Evolutionary conservation across 2,888 invertebrate genomes (phyloP).

Genomic region (Macrosiphum euphorbiae): DNA sequence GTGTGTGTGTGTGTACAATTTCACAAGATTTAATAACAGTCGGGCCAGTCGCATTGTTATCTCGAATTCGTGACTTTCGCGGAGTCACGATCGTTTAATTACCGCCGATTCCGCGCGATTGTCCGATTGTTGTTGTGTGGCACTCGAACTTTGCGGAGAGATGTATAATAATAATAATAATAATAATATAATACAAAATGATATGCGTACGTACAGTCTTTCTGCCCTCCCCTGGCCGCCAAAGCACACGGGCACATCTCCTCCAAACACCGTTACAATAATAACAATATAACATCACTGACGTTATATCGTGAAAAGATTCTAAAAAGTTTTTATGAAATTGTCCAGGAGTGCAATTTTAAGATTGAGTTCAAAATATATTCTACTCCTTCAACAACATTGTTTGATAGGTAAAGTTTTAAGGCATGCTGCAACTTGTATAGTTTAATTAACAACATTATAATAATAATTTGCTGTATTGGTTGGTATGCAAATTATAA

Average conservation of each 20-base stretch:
- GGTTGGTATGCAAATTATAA: too few species aligned
- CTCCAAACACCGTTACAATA: not conserved
- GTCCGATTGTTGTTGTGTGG: slow-evolving; percentile 52
- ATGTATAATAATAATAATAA: not conserved
- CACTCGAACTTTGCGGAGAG: slow-evolving; percentile 54
- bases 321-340: too few species aligned
- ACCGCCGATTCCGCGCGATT: slow-evolving; percentile 58
- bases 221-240: not conserved
- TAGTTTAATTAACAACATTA: too few species aligned
- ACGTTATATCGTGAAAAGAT: too few species aligned
- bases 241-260: not conserved
- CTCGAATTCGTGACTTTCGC: slow-evolving; percentile 60
- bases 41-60: slow-evolving; percentile 52
- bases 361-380: too few species aligned
- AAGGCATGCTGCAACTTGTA: too few species aligned
- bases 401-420: too few species aligned
- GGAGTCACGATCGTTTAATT: slow-evolving; percentile 63
- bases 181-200: not conserved
- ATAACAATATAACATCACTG: too few species aligned
- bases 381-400: too few species aligned
- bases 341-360: too few species aligned
- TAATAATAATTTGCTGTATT: too few species aligned
- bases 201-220: not conserved
- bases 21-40: slow-evolving; percentile 62
- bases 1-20: slow-evolving; percentile 16